Percentiles rank a stretch among this genome's conserved stretches.
phyloP scores from a whole-genome alignment of 2,888 invertebrate species.

The Smittia aterrima region DNA sequence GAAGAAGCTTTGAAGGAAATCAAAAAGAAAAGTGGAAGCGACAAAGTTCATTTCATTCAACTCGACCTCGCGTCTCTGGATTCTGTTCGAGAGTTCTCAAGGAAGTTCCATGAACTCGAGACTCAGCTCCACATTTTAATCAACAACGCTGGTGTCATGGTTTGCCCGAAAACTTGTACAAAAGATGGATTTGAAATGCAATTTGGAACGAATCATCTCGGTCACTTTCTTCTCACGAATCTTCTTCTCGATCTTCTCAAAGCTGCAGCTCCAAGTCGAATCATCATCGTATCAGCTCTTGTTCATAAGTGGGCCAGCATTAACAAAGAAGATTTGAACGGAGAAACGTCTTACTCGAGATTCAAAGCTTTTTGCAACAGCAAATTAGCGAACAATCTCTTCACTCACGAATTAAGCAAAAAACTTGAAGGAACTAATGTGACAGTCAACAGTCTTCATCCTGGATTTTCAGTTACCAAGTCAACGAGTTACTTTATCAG shows the following conservation, averaged over 20 bases:
- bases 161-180: slow-evolving; percentile 64
- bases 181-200: slow-evolving; percentile 67
- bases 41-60: slow-evolving; percentile 69
- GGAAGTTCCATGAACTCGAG: slow-evolving; percentile 59
- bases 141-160: slow-evolving; percentile 82
- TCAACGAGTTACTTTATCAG: slow-evolving; percentile 53
- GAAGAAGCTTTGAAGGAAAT: slow-evolving; percentile 67
- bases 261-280: slow-evolving; percentile 59
- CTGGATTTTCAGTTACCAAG: slow-evolving; percentile 67
- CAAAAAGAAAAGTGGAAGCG: slow-evolving; percentile 66
- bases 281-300: slow-evolving; percentile 66
- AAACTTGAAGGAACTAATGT: slow-evolving; percentile 57
- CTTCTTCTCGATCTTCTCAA: slow-evolving; percentile 61
- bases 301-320: slow-evolving; percentile 65
- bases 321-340: slow-evolving; percentile 68
- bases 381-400: slow-evolving; percentile 77
- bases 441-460: slow-evolving; percentile 68
- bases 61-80: slow-evolving; percentile 73
- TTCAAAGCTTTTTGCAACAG: slow-evolving; percentile 71
- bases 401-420: slow-evolving; percentile 66
- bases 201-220: slow-evolving; percentile 66
- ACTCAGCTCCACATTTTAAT: slow-evolving; percentile 66
- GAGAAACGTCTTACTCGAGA: slow-evolving; percentile 61
- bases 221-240: slow-evolving; percentile 62
- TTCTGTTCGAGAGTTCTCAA: slow-evolving; percentile 67